Base-by-base conservation (phyloP, 2,113 vertebrate genomes). In the Gymnogyps californianus region DNA sequence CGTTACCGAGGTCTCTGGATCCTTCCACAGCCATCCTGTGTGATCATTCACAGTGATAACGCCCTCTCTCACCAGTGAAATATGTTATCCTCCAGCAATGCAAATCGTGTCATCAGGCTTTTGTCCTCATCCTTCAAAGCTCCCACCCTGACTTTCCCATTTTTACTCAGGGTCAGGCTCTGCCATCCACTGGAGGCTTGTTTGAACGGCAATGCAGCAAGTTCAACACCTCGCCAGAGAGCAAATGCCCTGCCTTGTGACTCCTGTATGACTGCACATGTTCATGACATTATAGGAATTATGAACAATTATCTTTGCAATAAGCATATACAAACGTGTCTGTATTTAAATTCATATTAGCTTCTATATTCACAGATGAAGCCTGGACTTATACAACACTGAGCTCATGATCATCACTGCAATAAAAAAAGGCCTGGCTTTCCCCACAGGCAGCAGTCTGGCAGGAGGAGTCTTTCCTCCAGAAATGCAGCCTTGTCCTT, bases 111-210 rank as follows among this genome's bases (percentile, higher is more conserved):
- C 47, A 51, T 38, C 24, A 24, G 21, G 12, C 18, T 38, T 59
- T 66, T 38, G 19, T 38, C 55, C 46, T 76, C 55, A 16, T 29
- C 46, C 57, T 66, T 34, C 69, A 40, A 38, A 52, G 47, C 26
- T 65, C 42, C 46, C 6, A 14, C 32, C 17, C 15, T 16, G 42
- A 19, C 17, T 52, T 91, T 72, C 28, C 21, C 15, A 7, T 20
- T 25, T 52, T 40, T 3, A 25, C 78, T 20, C 71, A 7, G 12
- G 19, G 24, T 25, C 70, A 15, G 16, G 32, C 24, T 76, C 36
- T 64, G 28, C 81, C 3, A 0, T 26, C 36, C 3, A 0, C 14
- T 5, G 36, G 52, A 38, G 38, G 32, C 24, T 8, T 6, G 8
- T 47, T 42, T 9, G 18, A 71, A 11, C 2, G 3, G 46, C 70